These are phyloP conservation scores for Spongilla lacustris DNA, from an alignment of 37 sponge, comb jelly and placozoan species.

Conservation along the genomic window DNA sequence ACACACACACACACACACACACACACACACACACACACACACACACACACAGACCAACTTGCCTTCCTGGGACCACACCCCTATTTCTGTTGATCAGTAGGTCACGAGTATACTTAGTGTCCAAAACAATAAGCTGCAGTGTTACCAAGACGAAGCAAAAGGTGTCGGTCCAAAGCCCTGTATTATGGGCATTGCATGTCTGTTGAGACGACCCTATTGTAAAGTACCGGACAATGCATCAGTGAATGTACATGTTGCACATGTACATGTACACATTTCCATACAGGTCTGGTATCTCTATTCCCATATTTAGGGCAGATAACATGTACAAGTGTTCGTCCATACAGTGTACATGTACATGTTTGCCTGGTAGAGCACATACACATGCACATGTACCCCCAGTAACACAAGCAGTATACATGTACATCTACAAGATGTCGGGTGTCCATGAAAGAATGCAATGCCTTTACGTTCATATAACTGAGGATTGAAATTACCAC, in stretches of 20 bases:
- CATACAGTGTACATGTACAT: slow-evolving; percentile 11
- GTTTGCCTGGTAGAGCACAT: not conserved
- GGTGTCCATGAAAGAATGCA: no score
- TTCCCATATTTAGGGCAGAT: no score
- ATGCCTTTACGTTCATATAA: no score
- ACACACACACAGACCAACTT: not conserved
- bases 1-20: not conserved
- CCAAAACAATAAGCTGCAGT: slow-evolving; percentile 67
- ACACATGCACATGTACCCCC: no score
- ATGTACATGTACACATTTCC: no score
- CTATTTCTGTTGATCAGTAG: not conserved
- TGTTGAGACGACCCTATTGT: not conserved
- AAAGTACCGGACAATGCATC: no score
- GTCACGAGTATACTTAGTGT: slow-evolving; percentile 4
- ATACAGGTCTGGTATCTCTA: no score
- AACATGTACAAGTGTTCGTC: no score
- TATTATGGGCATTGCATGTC: not conserved
- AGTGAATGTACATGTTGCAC: not conserved
- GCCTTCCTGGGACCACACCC: not conserved
- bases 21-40: not conserved
- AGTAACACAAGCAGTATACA: no score
- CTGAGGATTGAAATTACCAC: no score
- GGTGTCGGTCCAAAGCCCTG: slow-evolving; percentile 76
- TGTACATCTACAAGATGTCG: no score
- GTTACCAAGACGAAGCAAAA: slow-evolving; percentile 68